Conservation (phyloP, 1,140 invertebrate genomes). For the Oryzaephilus surinamensis region DNA sequence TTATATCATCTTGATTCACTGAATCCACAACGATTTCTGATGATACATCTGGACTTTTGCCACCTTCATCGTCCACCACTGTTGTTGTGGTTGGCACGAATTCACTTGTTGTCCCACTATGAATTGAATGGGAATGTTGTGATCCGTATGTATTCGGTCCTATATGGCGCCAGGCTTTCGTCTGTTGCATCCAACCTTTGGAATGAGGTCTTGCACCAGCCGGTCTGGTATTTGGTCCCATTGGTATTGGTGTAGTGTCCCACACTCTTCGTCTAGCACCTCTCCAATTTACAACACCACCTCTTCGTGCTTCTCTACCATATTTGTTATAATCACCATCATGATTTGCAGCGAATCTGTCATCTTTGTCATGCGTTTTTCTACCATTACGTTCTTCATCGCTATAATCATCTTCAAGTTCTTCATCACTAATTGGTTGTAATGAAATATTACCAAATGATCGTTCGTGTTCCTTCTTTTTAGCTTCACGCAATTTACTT, state of each 20-base stretch:
- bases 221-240: background rate
- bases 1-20: constrained; percentile 54
- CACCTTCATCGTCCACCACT: constrained; percentile 1
- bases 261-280: constrained; percentile 16
- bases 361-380: constrained; percentile 24
- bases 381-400: constrained; percentile 10
- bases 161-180: constrained; percentile 6
- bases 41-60: constrained; percentile 6
- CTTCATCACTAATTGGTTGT: constrained; percentile 38
- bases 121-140: background rate
- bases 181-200: constrained; percentile 19
- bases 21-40: constrained; percentile 42
- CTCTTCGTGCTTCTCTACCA: constrained; percentile 4
- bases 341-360: constrained; percentile 11
- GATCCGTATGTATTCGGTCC: constrained; percentile 3
- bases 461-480: constrained; percentile 49
- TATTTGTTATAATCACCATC: background rate
- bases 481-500: constrained; percentile 63
- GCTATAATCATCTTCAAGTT: constrained; percentile 32
- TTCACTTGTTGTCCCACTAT: background rate
- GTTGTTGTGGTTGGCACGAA: background rate
- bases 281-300: constrained; percentile 4
- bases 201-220: constrained; percentile 21
- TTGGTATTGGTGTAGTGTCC: constrained; percentile 15
- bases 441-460: constrained; percentile 21